These are phyloP conservation scores for Leptobrachium leishanense DNA, from an alignment of 2,113 vertebrate genomes.

Conservation along the genomic window DNA sequence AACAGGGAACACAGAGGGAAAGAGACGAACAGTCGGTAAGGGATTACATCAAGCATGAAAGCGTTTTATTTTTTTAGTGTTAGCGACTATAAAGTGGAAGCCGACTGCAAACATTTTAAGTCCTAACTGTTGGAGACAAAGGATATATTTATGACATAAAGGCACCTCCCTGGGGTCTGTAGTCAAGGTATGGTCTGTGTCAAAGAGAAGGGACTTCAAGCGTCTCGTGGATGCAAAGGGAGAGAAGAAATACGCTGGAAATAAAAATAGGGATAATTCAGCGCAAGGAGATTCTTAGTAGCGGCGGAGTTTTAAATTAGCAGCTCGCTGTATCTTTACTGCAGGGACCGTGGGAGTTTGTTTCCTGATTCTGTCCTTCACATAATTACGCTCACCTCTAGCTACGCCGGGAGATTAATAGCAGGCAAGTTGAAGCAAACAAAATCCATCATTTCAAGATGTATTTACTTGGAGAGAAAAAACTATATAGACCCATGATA, in stretches of 20 bases:
- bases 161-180: background rate
- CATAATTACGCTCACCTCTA: slow-evolving; percentile 39
- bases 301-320: background rate
- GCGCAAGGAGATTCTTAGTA: background rate
- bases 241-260: background rate
- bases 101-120: slow-evolving; percentile 30
- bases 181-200: slow-evolving; percentile 8
- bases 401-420: slow-evolving; percentile 10
- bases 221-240: background rate
- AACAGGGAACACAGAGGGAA: slow-evolving; percentile 15
- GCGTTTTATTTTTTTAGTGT: slow-evolving; percentile 27
- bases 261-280: slow-evolving; percentile 11
- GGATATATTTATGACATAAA: slow-evolving; percentile 5
- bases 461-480: slow-evolving; percentile 9
- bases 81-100: slow-evolving; percentile 22
- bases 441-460: slow-evolving; percentile 12
- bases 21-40: background rate
- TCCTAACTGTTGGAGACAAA: slow-evolving; percentile 32
- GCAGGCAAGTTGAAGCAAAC: slow-evolving; percentile 14
- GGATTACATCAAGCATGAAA: slow-evolving; percentile 41
- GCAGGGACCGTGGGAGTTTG: slow-evolving; percentile 28
- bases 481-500: background rate
- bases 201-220: slow-evolving; percentile 17
- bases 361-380: slow-evolving; percentile 17
- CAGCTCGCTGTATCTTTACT: slow-evolving; percentile 1